Evolutionary conservation across 2,113 vertebrate genomes (phyloP), one percentile per base, ranked within the genome.

Genomic region (Talpa occidentalis): DNA sequence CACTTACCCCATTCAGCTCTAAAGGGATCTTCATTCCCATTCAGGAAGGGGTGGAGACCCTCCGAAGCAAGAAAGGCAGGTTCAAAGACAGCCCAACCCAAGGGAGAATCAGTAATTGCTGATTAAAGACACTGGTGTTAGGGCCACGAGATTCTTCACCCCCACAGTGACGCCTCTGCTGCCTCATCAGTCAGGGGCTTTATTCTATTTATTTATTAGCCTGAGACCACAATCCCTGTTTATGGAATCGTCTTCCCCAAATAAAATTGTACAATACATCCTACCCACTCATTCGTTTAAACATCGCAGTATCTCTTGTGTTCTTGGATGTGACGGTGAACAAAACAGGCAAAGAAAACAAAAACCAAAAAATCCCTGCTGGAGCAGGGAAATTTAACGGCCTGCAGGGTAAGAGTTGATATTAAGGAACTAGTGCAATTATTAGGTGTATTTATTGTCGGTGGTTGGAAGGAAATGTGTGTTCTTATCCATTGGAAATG

Each of bases 231-330:
- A 67, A 62, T 49, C 89, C 77, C 28, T 6, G 44, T 12, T 54
- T 70, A 56, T 59, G 52, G 28, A 26, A 6, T 37, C 81, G 32
- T 88, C 28, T 49, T 79, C 37, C 54, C 74, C 90, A 90, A 94
- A 16, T 52, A 76, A 60, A 54, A 70, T 54, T 87, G 60, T 30
- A 28, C 19, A 82, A 73, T 73, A 78, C 9, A 78, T 90, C 1
- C 26, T 6, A 62, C 10, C 54, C 49, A 62, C n/a, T 16, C 62
- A 85, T 56, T 74, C 22, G 32, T 52, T 88, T 76, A 85, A 88
- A 56, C 52, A 47, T 8, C 37, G 5, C 10, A 7, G 44, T n/a
- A 21, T 10, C 37, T 54, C 2, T n/a, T 76, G 17, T 12, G 40
- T 28, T 30, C n/a, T 59, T 78, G 21, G 42, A 24, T 24, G 42